Evolutionary conservation across 1,140 invertebrate species (phyloP), one percentile per base, ranked within the genome.

Genomic region (Drosophila pectinifera): DNA sequence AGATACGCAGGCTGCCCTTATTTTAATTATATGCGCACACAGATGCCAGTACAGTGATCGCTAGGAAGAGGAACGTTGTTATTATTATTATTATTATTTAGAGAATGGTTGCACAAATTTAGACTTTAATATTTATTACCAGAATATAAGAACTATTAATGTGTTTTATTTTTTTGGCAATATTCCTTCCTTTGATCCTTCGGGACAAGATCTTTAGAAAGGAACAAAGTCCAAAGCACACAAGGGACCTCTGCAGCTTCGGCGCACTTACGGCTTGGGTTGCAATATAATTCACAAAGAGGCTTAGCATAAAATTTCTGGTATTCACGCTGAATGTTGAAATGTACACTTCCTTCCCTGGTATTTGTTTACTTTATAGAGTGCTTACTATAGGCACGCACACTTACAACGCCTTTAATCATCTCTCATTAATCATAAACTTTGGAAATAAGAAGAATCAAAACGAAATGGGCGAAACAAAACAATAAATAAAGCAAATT

Each of bases 341-440:
- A 22, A 22, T 22, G 22, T 22, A 22, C 22, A 22, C 5, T 6
- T 14, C 7, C 14, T 38, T 38, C 14, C 18, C 42, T 22, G 3
- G 10, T 22, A 24, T 46, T 10, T 11, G 10, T 18, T 51, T 16
- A 20, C 6, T 34, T 1, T 18, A 8, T 7, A 3, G 31, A 36
- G 7, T 5, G 7, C 2, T n/a, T 36, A 36, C 31, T 36, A 26
- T 53, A 61, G 26, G 38, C 26, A 36, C 57, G 14, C 74, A 55
- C 48, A 57, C 43, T 41, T 7, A n/a, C 14, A 48, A 5, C 26
- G 69, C 49, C 73, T 72, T 80, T 84, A 84, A 84, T 84, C 81
- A 84, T 78, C 69, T 76, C 83, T 68, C 80, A 83, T 86, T 88
- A 86, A 88, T 86, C 83, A 86, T 77, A 88, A 86, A 86, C 83